A percentile compares a stretch with the other conserved stretches of the same genome.
Evolutionary conservation across 2,797 vertebrate genomes (phyloP).

Genomic region (Stomatorhinus walkeri): DNA sequence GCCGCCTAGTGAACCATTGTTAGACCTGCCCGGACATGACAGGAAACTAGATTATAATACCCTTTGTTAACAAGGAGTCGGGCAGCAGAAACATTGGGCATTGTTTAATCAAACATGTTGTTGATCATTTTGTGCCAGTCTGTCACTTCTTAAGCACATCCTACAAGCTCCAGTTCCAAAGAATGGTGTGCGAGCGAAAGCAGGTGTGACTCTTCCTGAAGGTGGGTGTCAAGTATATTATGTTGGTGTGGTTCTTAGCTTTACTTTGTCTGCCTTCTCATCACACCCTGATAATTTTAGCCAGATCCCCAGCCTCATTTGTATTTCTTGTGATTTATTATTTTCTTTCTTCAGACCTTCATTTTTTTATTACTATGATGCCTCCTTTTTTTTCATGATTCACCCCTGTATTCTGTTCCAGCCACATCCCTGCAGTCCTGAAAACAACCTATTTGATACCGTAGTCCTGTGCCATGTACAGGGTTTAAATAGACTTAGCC

Average conservation of each 20-base stretch:
- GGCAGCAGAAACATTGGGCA: neutral
- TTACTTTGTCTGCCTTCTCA: neutral
- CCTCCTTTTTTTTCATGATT: neutral
- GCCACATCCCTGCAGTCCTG: neutral
- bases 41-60: neutral
- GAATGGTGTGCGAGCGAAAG: neutral
- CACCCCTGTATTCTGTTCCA: neutral
- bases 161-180: neutral
- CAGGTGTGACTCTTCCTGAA: neutral
- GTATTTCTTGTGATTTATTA: neutral
- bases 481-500: neutral
- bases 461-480: neutral
- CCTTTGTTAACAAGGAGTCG: neutral
- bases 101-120: neutral
- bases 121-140: neutral
- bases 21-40: neutral
- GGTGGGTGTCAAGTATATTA: neutral
- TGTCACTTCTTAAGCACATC: neutral
- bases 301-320: neutral
- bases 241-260: neutral
- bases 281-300: neutral
- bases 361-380: neutral
- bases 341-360: neutral
- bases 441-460: neutral
- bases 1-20: neutral